A percentile compares a stretch with the other conserved stretches of the same genome.
Evolutionary conservation across 2,888 invertebrate species (phyloP).

Genomic region (Pyrochroa serraticornis): DNA sequence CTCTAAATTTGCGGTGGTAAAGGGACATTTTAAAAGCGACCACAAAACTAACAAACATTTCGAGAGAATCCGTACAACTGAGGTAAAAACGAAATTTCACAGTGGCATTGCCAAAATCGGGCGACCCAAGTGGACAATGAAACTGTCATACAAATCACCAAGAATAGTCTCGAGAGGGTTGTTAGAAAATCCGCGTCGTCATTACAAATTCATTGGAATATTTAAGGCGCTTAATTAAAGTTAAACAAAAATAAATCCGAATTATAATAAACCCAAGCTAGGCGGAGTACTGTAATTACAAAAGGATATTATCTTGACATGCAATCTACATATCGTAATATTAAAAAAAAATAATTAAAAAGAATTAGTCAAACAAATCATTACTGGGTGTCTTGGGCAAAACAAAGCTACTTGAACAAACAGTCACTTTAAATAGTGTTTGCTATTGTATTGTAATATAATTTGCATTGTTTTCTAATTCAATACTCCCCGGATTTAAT

Average conservation of each 20-base stretch:
- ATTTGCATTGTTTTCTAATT: constrained; percentile 30
- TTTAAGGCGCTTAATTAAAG: constrained; percentile 28
- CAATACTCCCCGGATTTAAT: constrained; percentile 24
- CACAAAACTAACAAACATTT: constrained; percentile 5
- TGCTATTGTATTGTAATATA: constrained; percentile 27
- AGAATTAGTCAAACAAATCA: constrained; percentile 33
- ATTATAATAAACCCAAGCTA: constrained; percentile 32
- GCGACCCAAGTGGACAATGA: constrained; percentile 8
- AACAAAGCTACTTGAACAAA: constrained; percentile 28
- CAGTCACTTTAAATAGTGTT: constrained; percentile 19
- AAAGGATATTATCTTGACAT: constrained; percentile 33
- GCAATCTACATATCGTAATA: constrained; percentile 34
- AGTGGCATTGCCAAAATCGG: constrained; percentile 16
- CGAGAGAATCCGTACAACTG: background rate
- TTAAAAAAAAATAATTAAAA: constrained; percentile 33
- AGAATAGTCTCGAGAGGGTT: constrained; percentile 20
- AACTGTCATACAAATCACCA: constrained; percentile 8
- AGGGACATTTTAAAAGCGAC: background rate
- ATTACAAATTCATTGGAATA: constrained; percentile 27
- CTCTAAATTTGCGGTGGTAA: no score
- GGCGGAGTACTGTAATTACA: constrained; percentile 34
- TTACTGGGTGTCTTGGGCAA: constrained; percentile 25
- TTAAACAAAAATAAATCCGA: constrained; percentile 32
- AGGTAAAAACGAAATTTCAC: constrained; percentile 21
- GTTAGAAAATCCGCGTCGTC: constrained; percentile 12